phyloP scores from a whole-genome alignment of 2,113 vertebrate species.

The Dissostichus mawsoni region DNA sequence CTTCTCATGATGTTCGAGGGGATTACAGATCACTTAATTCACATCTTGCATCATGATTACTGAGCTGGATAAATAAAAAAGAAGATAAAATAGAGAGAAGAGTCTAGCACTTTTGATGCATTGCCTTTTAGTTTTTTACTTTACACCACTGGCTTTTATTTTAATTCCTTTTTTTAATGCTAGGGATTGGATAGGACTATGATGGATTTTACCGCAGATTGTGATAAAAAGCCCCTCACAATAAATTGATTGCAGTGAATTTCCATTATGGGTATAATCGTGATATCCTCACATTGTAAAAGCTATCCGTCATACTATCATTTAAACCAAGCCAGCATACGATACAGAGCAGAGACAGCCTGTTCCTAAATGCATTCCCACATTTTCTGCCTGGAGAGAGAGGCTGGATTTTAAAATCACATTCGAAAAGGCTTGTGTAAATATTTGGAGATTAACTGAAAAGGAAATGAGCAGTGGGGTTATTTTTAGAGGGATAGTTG shows the following conservation, averaged over 20 bases:
- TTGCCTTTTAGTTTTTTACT: background rate
- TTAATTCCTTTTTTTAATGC: too few relatives aligned
- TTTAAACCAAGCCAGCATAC: background rate
- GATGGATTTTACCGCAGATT: too few relatives aligned
- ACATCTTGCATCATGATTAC: constrained; percentile 10
- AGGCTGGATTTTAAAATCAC: constrained; percentile 6
- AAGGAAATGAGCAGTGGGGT: constrained; percentile 46
- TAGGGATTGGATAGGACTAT: too few relatives aligned
- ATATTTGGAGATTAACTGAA: constrained; percentile 49
- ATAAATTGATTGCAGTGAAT: too few relatives aligned
- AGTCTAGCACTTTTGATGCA: too few relatives aligned
- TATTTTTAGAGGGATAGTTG: constrained; percentile 41
- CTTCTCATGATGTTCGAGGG: background rate
- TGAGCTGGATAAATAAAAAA: background rate
- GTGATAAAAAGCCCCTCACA: too few relatives aligned
- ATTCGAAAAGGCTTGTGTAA: constrained; percentile 29
- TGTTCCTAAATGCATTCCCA: background rate
- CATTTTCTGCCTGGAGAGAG: constrained; percentile 21
- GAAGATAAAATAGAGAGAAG: background rate
- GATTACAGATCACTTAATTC: constrained; percentile 44
- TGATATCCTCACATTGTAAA: too few relatives aligned
- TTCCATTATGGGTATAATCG: too few relatives aligned
- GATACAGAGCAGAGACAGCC: background rate
- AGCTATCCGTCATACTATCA: too few relatives aligned
- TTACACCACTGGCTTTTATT: background rate